Conservation (phyloP, 1,140 invertebrate genomes). For the Eurosta solidaginis region DNA sequence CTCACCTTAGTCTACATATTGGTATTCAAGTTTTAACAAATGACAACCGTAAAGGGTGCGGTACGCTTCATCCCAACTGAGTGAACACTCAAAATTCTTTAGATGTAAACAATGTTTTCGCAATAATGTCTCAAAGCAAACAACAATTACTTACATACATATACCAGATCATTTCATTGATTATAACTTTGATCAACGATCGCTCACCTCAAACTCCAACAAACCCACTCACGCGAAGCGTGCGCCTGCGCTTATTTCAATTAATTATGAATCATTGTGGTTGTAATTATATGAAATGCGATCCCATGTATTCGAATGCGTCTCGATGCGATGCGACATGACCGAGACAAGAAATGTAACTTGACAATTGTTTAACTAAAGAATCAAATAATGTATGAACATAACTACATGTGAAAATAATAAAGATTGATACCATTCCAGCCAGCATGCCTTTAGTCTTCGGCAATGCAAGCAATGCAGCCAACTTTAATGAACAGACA, state of each 20-base stretch:
- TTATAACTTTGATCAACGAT: background rate
- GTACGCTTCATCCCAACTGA: background rate
- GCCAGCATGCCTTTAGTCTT: background rate
- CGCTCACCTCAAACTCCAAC: background rate
- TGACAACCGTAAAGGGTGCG: background rate
- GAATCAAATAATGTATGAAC: constrained; percentile 27
- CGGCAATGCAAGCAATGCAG: background rate
- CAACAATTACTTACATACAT: background rate
- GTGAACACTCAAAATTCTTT: constrained; percentile 10
- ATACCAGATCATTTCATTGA: background rate
- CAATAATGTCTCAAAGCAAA: background rate
- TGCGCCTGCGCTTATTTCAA: constrained; percentile 33
- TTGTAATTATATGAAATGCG: constrained; percentile 59
- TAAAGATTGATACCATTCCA: constrained; percentile 6
- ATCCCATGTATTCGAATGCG: constrained; percentile 38
- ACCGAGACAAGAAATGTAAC: constrained; percentile 12
- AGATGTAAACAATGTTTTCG: constrained; percentile 1
- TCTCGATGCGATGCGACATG: background rate
- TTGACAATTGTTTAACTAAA: constrained; percentile 45
- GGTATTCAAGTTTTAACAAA: background rate
- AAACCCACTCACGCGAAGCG: background rate
- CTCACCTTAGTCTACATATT: too few relatives aligned
- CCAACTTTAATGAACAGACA: background rate
- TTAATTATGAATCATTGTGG: constrained; percentile 58
- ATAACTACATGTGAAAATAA: background rate